Percentiles rank a stretch among this genome's conserved stretches.
phyloP scores from a whole-genome alignment of 2,113 vertebrate genomes.

The Columba livia region DNA sequence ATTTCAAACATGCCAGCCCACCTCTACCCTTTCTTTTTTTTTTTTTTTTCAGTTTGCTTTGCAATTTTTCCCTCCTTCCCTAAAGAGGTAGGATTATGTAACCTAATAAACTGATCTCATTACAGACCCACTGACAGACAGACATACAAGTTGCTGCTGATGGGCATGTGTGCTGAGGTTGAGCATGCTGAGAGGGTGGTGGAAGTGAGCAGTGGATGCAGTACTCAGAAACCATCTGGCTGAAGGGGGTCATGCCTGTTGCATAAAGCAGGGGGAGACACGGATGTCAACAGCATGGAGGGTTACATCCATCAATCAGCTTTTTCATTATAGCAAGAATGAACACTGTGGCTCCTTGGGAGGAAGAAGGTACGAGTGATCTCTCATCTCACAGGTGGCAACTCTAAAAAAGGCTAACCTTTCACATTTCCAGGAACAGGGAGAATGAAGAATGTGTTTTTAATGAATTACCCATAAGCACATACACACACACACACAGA shows the following conservation, averaged over 20 bases:
- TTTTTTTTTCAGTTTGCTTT: background rate
- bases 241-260: slow-evolving; percentile 68
- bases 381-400: slow-evolving; percentile 65
- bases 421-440: slow-evolving; percentile 52
- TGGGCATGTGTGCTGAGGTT: slow-evolving; percentile 66
- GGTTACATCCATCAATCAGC: slow-evolving; percentile 76
- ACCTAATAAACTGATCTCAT: slow-evolving; percentile 83
- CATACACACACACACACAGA: background rate
- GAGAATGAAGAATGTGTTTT: slow-evolving; percentile 53
- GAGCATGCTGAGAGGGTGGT: background rate
- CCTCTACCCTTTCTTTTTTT: background rate
- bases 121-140: slow-evolving; percentile 85
- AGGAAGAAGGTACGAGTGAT: slow-evolving; percentile 49
- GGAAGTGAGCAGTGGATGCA: slow-evolving; percentile 42
- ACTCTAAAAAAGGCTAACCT: slow-evolving; percentile 60
- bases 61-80: slow-evolving; percentile 45
- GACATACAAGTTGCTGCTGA: slow-evolving; percentile 75
- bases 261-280: slow-evolving; percentile 67
- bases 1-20: slow-evolving; percentile 2
- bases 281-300: slow-evolving; percentile 58
- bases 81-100: slow-evolving; percentile 77
- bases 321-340: slow-evolving; percentile 74
- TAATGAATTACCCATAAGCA: slow-evolving; percentile 40
- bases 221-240: slow-evolving; percentile 61
- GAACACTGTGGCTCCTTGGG: slow-evolving; percentile 26